These are phyloP conservation scores for Uromys caudimaculatus DNA, from an alignment of 2,797 vertebrate genomes.

Conservation along the genomic window DNA sequence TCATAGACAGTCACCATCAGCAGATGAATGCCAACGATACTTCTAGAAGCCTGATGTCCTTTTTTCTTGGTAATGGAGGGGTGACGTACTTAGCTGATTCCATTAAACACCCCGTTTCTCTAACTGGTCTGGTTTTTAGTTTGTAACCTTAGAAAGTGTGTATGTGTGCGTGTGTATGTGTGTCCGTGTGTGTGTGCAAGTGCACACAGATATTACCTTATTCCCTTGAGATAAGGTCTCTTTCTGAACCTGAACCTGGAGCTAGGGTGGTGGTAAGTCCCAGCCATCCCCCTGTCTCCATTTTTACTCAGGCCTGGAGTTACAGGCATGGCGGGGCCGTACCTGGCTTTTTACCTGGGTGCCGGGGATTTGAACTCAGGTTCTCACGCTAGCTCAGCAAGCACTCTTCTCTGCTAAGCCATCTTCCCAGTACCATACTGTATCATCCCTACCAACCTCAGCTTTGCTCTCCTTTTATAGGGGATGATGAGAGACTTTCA, in stretches of 20 bases:
- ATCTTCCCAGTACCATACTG: not conserved
- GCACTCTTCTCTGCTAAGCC: not conserved
- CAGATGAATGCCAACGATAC: not conserved
- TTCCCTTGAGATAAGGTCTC: not conserved
- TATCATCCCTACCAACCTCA: not conserved
- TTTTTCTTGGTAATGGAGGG: not conserved
- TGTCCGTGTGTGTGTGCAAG: too few species aligned
- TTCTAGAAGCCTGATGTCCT: accelerated
- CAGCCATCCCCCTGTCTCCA: not conserved
- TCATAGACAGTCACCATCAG: not conserved
- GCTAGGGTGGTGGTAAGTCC: not conserved
- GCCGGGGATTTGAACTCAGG: not conserved
- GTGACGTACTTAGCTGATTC: not conserved
- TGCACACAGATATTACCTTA: not conserved
- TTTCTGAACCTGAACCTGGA: not conserved
- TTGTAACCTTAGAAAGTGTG: too few species aligned
- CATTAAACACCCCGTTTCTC: too few species aligned
- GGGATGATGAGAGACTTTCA: not conserved
- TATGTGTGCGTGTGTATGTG: not conserved
- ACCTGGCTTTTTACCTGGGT: not conserved
- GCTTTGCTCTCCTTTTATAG: not conserved
- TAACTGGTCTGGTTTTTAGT: not conserved
- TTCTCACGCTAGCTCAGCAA: not conserved
- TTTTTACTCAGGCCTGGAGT: not conserved
- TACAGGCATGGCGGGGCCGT: accelerated